phyloP scores from a whole-genome alignment of 2,888 invertebrate species.

The Sminthurinus aureus region DNA sequence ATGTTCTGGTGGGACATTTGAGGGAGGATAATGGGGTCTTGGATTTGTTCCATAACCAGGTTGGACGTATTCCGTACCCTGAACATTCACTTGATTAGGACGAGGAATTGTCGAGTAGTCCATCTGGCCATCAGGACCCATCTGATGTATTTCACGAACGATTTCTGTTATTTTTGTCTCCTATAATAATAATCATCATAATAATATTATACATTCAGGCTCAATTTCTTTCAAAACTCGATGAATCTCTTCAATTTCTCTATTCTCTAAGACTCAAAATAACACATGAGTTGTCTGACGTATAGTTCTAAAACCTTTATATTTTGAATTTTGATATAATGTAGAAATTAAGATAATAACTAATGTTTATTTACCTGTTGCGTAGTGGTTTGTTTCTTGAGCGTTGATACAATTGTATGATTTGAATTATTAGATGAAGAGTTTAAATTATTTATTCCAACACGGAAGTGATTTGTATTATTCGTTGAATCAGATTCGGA shows the following conservation, averaged over 20 bases:
- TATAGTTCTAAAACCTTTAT: no score
- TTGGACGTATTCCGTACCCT: slow-evolving; percentile 58
- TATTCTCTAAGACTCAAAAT: neutral
- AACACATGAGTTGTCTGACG: no score
- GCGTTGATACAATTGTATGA: slow-evolving; percentile 68
- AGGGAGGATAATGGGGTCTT: slow-evolving; percentile 60
- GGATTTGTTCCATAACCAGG: slow-evolving; percentile 59
- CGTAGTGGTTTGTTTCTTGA: slow-evolving; percentile 72
- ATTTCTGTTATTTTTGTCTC: slow-evolving; percentile 71
- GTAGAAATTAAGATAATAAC: neutral
- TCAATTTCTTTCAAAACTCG: neutral
- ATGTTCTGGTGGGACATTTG: slow-evolving; percentile 46
- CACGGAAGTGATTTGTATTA: slow-evolving; percentile 7
- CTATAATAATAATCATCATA: slow-evolving; percentile 62
- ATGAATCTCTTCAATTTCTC: no score
- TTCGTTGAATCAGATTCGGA: slow-evolving; percentile 66
- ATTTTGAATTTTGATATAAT: neutral
- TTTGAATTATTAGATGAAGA: slow-evolving; percentile 57
- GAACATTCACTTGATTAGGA: slow-evolving; percentile 58
- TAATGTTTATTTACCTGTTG: slow-evolving; percentile 66
- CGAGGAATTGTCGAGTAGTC: slow-evolving; percentile 55
- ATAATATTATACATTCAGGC: slow-evolving; percentile 13
- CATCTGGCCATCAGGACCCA: slow-evolving; percentile 67
- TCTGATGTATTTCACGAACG: slow-evolving; percentile 63
- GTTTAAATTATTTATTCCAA: slow-evolving; percentile 24